phyloP scores from a whole-genome alignment of 1,140 invertebrate genomes.

The Phenacoccus solenopsis region DNA sequence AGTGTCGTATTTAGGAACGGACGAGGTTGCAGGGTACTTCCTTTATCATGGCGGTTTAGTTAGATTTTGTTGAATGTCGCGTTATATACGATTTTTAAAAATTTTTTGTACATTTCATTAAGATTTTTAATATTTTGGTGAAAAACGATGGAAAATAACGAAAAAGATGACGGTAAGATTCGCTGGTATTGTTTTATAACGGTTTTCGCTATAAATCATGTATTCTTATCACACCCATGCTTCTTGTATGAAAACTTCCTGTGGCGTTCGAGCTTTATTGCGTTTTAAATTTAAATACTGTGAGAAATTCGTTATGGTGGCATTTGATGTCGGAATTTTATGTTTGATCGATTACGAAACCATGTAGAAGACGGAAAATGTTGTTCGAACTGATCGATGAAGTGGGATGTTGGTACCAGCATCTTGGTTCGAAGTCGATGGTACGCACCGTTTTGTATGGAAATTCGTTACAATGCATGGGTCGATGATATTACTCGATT shows the following conservation, averaged over 20 bases:
- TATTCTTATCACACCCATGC: background rate
- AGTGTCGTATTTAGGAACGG: background rate
- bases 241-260: background rate
- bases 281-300: background rate
- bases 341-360: too few relatives aligned
- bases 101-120: background rate
- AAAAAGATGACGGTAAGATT: background rate
- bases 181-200: background rate
- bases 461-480: too few relatives aligned
- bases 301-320: background rate
- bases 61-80: constrained; percentile 1
- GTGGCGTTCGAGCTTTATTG: background rate
- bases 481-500: too few relatives aligned
- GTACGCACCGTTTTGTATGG: too few relatives aligned
- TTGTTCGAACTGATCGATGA: too few relatives aligned
- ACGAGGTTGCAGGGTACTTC: background rate
- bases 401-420: too few relatives aligned
- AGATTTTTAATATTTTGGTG: background rate
- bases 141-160: background rate
- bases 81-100: background rate
- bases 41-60: constrained; percentile 1
- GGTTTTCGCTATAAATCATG: background rate
- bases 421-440: too few relatives aligned
- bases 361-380: too few relatives aligned
- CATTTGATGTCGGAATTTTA: too few relatives aligned